Evolutionary conservation across 2,113 vertebrate species (phyloP).

Genomic region (Clarias magur): DNA sequence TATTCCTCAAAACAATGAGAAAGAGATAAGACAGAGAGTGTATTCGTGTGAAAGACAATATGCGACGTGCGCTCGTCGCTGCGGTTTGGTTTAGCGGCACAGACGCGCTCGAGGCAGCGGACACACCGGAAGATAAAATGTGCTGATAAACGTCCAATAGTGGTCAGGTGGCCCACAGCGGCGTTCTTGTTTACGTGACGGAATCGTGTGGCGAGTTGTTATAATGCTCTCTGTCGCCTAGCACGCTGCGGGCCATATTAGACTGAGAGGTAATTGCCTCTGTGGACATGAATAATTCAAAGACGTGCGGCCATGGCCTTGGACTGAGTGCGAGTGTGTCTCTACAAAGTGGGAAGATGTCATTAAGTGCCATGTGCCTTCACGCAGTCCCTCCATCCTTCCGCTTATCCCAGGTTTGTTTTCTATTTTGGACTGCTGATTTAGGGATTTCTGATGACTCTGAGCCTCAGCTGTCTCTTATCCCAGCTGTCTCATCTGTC

Average conservation of each 20-base stretch:
- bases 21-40: slow-evolving; percentile 7
- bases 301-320: background rate
- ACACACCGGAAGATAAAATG: slow-evolving; percentile 60
- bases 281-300: slow-evolving; percentile 57
- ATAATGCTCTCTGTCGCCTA: slow-evolving; percentile 37
- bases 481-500: slow-evolving; percentile 21
- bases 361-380: slow-evolving; percentile 45
- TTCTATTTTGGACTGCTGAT: slow-evolving; percentile 27
- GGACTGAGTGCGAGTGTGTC: background rate
- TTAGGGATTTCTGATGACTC: slow-evolving; percentile 24
- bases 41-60: slow-evolving; percentile 20
- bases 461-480: slow-evolving; percentile 11
- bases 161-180: slow-evolving; percentile 16
- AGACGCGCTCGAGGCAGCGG: slow-evolving; percentile 38
- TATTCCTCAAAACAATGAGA: slow-evolving; percentile 26
- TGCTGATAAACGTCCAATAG: slow-evolving; percentile 57
- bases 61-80: slow-evolving; percentile 40
- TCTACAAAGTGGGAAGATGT: slow-evolving; percentile 42
- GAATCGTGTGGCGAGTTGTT: slow-evolving; percentile 37
- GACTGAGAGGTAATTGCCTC: slow-evolving; percentile 49
- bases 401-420: slow-evolving; percentile 6
- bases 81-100: slow-evolving; percentile 29
- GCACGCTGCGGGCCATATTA: slow-evolving; percentile 40
- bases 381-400: background rate
- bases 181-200: slow-evolving; percentile 5